Evolutionary conservation across 2,888 invertebrate species (phyloP).

Genomic region (Microplitis deprimator): DNA sequence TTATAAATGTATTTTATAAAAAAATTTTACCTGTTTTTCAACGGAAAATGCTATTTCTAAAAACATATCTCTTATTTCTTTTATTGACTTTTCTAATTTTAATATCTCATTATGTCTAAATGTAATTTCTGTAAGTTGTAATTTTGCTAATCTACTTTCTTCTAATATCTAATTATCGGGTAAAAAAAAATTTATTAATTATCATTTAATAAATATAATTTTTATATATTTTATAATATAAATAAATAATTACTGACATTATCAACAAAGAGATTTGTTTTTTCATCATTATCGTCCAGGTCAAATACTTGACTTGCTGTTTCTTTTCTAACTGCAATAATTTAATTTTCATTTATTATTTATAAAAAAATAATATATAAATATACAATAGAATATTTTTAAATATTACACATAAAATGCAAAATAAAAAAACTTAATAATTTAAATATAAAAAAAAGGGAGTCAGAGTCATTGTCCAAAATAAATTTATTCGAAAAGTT

Average conservation of each 20-base stretch:
- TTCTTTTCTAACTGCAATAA: conserved; percentile 59
- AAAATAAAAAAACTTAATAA: background rate
- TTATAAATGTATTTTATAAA: conserved; percentile 15
- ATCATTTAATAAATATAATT: conserved; percentile 5
- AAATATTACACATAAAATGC: conserved; percentile 29
- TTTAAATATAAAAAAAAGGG: too few relatives aligned
- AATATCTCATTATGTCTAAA: conserved; percentile 86
- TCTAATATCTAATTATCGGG: conserved; percentile 78
- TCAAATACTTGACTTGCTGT: conserved; percentile 52
- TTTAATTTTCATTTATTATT: too few relatives aligned
- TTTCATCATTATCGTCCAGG: conserved; percentile 63
- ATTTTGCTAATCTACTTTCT: conserved; percentile 83
- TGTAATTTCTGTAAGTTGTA: conserved; percentile 85
- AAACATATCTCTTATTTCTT: conserved; percentile 87
- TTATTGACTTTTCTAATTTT: conserved; percentile 85
- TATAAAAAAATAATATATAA: conserved; percentile 47
- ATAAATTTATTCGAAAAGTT: too few relatives aligned
- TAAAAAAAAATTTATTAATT: background rate
- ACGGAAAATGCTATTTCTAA: conserved; percentile 86
- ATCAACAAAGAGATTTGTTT: conserved; percentile 72
- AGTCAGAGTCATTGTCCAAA: too few relatives aligned
- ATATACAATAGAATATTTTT: background rate
- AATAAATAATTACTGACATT: conserved; percentile 68
- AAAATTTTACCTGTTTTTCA: conserved; percentile 78
- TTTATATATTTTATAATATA: conserved; percentile 5